Evolutionary conservation across 2,113 vertebrate genomes (phyloP).

Genomic region (Ivindomyrus marchei): DNA sequence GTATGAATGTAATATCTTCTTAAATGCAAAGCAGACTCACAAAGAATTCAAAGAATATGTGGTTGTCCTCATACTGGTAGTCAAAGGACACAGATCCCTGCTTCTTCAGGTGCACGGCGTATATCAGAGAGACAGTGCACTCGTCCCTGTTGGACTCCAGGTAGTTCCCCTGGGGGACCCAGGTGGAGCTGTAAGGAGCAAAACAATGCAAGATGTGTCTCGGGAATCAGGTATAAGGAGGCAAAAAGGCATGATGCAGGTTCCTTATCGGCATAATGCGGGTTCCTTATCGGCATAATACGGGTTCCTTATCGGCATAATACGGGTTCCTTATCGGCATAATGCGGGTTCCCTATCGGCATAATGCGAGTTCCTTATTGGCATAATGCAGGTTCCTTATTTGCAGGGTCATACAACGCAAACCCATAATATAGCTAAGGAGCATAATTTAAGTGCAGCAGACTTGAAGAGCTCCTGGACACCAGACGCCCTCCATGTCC

Average conservation of each 20-base stretch:
- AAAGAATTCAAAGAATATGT: slow-evolving; percentile 95
- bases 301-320: too few relatives aligned
- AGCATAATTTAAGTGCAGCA: background rate
- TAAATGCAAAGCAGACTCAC: slow-evolving; percentile 63
- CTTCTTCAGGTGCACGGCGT: slow-evolving; percentile 92
- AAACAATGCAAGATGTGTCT: background rate
- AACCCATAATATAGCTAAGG: background rate
- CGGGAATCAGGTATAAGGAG: background rate
- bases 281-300: too few relatives aligned
- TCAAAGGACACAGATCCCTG: slow-evolving; percentile 85
- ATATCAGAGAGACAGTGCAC: slow-evolving; percentile 91
- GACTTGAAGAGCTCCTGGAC: background rate
- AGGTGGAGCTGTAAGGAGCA: slow-evolving; percentile 64
- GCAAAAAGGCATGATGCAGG: background rate
- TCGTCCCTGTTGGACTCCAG: slow-evolving; percentile 93
- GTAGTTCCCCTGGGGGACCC: slow-evolving; percentile 84
- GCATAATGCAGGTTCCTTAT: background rate
- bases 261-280: background rate
- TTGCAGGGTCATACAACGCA: background rate
- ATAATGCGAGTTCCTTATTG: too few relatives aligned
- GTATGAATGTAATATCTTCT: background rate
- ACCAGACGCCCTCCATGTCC: background rate
- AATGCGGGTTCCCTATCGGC: too few relatives aligned
- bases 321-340: too few relatives aligned
- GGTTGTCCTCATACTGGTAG: slow-evolving; percentile 94